Evolutionary conservation across 2,797 vertebrate genomes (phyloP).

Genomic region (Salmo trutta): DNA sequence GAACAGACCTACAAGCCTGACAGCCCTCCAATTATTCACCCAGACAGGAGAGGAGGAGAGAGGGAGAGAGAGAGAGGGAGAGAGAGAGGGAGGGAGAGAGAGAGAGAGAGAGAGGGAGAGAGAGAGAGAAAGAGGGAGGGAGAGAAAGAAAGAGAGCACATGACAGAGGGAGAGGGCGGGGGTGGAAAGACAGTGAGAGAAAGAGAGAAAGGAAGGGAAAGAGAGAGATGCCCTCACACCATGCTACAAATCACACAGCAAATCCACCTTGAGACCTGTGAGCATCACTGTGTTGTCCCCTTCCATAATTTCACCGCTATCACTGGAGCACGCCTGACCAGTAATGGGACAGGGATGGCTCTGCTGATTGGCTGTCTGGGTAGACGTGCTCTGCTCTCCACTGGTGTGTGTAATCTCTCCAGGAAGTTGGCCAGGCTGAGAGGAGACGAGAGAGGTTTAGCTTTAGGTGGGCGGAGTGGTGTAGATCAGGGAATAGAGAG

Average conservation of each 20-base stretch:
- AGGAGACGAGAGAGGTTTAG: not conserved
- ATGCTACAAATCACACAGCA: constrained; percentile 1
- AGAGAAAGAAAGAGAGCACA: constrained; percentile 14
- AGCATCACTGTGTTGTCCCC: not conserved
- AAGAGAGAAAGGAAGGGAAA: not conserved
- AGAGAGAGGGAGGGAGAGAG: constrained; percentile 10
- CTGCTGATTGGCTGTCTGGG: not conserved
- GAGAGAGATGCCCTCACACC: constrained; percentile 18
- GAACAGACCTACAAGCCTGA: constrained; percentile 27
- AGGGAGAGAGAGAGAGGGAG: constrained; percentile 10
- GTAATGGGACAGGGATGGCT: not conserved
- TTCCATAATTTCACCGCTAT: not conserved
- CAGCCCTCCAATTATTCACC: constrained; percentile 35
- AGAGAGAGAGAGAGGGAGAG: constrained; percentile 3
- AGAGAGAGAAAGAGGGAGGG: not conserved
- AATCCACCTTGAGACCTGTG: not conserved
- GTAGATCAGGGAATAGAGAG: not conserved
- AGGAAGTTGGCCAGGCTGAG: not conserved
- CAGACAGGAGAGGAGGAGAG: constrained; percentile 1
- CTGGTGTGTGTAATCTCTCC: not conserved
- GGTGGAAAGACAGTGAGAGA: not conserved
- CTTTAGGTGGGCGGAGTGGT: not conserved
- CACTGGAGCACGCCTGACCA: not conserved
- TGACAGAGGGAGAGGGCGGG: not conserved
- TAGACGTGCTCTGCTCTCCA: not conserved